Evolutionary conservation across 1,140 invertebrate genomes (phyloP).

Genomic region (Lineus longissimus): DNA sequence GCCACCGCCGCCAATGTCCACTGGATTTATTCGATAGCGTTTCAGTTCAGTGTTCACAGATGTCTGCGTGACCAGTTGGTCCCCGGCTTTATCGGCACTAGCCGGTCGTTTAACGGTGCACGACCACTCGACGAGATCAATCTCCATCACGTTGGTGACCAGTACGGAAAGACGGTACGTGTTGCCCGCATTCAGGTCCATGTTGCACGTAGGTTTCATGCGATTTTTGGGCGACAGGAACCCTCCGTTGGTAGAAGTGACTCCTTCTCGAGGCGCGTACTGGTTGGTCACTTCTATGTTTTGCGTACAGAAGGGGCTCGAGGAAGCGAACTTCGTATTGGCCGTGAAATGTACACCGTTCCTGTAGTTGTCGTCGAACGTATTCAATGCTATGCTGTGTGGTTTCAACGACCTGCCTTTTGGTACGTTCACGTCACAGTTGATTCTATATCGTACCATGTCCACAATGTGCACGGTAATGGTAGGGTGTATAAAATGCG

Average conservation of each 20-base stretch:
- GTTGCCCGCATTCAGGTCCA: not conserved
- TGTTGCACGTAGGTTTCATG: not conserved
- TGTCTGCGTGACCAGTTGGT: not conserved
- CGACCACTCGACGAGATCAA: not conserved
- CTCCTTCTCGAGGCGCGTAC: not conserved
- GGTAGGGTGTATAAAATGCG: too few relatives aligned
- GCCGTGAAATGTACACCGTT: not conserved
- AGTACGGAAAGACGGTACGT: not conserved
- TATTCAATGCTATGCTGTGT: not conserved
- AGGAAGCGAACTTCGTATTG: not conserved
- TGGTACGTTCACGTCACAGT: not conserved
- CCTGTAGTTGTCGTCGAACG: not conserved
- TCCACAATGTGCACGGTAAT: not conserved
- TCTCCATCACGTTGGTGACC: not conserved
- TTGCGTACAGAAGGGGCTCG: not conserved
- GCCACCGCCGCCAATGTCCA: too few relatives aligned
- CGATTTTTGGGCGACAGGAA: not conserved
- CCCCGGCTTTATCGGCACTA: not conserved
- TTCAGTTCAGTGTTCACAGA: not conserved
- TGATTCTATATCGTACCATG: not conserved
- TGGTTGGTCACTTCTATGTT: not conserved
- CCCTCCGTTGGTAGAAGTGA: not conserved
- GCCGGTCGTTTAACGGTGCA: not conserved
- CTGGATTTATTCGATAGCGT: too few relatives aligned
- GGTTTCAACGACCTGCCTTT: not conserved